Evolutionary conservation across 2,113 vertebrate species (phyloP), one percentile per base, ranked within the genome.

Genomic region (Miniopterus natalensis): DNA sequence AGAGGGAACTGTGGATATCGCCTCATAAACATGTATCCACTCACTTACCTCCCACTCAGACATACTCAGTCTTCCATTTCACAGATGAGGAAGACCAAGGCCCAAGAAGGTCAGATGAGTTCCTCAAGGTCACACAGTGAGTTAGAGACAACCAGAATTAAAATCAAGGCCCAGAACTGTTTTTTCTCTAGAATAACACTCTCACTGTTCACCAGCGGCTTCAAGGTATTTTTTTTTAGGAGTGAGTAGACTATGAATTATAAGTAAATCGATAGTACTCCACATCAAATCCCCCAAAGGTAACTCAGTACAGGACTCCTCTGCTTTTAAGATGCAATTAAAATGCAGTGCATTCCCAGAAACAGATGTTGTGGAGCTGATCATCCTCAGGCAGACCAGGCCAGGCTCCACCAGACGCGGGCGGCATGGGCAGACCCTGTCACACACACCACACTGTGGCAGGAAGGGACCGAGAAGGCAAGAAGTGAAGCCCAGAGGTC

Each of bases 311-410:
- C 31, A 77, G 61, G 65, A 90, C 0, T 15, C 59, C 88, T 94
- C 77, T 4, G 29, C 90, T 96, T 94, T 97, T 90, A 90, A 94
- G 68, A 86, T 55, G 85, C 88, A 94, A 95, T 97, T 96, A 96
- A 97, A 92, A 97, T 90, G 77, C 90, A 65, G 61, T 25, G 27
- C 66, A 42, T 92, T 92, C 71, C 84, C n/a, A 5, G 94, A 92
- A 97, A 90, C 97, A 97, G 94, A 94, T 97, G 94, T 79, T 86
- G 3, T 0, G n/a, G 27, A 68, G 68, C 53, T 13, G 45, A 92
- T n/a, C 42, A 42, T 85, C 85, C 77, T 55, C 12, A 85, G 45
- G 75, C 92, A 15, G 59, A 80, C 23, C 2, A 20, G 66, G n/a
- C 36, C 68, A 68, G 57, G 17, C 77, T 25, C 68, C 2, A 4